Conservation (phyloP, 1,140 invertebrate species). For the Drosophila ambigua region DNA sequence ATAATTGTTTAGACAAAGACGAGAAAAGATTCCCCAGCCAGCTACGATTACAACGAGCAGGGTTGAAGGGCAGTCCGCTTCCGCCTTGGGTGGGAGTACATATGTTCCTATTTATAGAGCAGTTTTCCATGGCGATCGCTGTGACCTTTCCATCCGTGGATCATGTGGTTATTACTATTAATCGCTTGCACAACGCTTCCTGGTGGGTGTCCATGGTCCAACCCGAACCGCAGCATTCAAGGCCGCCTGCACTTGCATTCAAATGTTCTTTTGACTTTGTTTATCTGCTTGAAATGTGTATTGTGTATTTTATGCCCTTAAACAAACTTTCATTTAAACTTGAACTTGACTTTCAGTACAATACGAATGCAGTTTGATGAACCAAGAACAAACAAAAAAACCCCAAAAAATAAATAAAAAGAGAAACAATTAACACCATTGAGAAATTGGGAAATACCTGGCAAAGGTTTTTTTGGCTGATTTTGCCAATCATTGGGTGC, state of each 20-base stretch:
- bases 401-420: background rate
- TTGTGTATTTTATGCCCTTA: constrained; percentile 45
- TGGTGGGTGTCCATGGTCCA: constrained; percentile 18
- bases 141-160: constrained; percentile 26
- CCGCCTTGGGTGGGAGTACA: constrained; percentile 11
- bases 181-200: constrained; percentile 15
- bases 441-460: constrained; percentile 70
- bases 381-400: constrained; percentile 16
- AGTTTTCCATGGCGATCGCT: constrained; percentile 10
- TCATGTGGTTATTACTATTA: no score
- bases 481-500: constrained; percentile 60
- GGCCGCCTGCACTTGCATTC: constrained; percentile 49
- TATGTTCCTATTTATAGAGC: constrained; percentile 20
- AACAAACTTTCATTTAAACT: constrained; percentile 58
- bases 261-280: constrained; percentile 60
- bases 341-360: constrained; percentile 67
- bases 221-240: constrained; percentile 21
- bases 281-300: constrained; percentile 53
- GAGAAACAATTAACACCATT: constrained; percentile 12
- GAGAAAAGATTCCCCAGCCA: background rate
- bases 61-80: constrained; percentile 32
- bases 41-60: constrained; percentile 28
- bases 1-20: constrained; percentile 28
- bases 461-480: constrained; percentile 45
- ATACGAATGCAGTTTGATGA: constrained; percentile 28